These are phyloP conservation scores for Centrocercus urophasianus DNA, from an alignment of 2,113 vertebrate species.

Conservation along the genomic window DNA sequence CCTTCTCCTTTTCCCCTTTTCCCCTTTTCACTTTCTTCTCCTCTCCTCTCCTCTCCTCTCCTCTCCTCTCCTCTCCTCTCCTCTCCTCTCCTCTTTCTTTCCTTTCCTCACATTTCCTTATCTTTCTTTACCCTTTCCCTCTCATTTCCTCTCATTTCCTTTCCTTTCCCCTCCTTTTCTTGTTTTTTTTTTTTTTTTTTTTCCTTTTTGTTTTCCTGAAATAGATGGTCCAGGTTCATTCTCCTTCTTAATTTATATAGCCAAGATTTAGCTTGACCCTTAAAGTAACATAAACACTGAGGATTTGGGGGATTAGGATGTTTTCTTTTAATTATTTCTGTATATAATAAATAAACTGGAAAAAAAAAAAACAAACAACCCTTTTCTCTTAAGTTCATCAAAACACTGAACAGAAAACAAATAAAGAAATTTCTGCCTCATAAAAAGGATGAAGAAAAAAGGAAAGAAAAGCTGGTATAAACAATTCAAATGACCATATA, in stretches of 20 bases:
- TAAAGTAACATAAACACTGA: background rate
- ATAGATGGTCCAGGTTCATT: background rate
- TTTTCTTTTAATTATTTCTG: slow-evolving; percentile 58
- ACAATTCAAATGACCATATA: background rate
- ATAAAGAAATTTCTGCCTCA: background rate
- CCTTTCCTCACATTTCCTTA: too few relatives aligned
- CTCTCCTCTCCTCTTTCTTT: too few relatives aligned
- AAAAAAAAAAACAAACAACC: background rate
- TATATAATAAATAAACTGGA: slow-evolving; percentile 33
- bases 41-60: too few relatives aligned
- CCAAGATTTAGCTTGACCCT: background rate
- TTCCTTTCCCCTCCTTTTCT: background rate
- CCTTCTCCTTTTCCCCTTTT: background rate
- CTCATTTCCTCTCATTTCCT: too few relatives aligned
- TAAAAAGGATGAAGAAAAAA: background rate
- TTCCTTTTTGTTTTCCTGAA: background rate
- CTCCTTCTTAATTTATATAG: background rate
- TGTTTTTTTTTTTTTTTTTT: background rate
- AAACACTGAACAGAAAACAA: slow-evolving; percentile 38
- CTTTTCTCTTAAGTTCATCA: slow-evolving; percentile 13
- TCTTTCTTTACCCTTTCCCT: too few relatives aligned
- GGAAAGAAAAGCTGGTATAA: background rate
- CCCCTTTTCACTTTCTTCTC: too few relatives aligned
- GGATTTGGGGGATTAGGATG: background rate
- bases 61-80: too few relatives aligned